Percentiles rank a stretch among this genome's conserved stretches.
Conservation (phyloP, 2,888 invertebrate species). For the Andrena camellia region DNA sequence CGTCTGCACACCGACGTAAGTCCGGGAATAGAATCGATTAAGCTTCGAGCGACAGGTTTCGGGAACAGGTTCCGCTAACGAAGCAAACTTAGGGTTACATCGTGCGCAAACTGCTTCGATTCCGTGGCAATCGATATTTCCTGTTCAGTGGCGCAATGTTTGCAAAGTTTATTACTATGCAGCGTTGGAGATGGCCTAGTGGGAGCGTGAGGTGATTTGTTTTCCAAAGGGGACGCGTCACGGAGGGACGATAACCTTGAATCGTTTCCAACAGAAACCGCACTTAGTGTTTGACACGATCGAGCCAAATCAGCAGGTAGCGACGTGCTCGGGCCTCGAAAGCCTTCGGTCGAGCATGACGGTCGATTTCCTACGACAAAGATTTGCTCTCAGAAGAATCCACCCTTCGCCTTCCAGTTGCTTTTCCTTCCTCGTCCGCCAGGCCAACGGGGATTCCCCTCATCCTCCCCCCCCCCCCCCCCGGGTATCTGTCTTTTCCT, state of each 20-base stretch:
- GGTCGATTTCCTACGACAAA: constrained; percentile 82
- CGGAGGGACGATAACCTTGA: constrained; percentile 43
- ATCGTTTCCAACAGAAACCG: constrained; percentile 61
- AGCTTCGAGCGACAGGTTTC: neutral
- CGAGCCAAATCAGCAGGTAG: constrained; percentile 71
- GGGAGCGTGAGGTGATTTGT: constrained; percentile 4
- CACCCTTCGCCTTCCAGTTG: constrained; percentile 43
- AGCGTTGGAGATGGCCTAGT: neutral
- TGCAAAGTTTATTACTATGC: constrained; percentile 17
- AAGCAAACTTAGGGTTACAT: neutral
- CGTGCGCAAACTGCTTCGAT: neutral
- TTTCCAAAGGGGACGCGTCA: neutral
- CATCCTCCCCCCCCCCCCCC: constrained; percentile 9
- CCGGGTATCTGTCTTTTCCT: constrained; percentile 31
- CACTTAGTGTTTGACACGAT: constrained; percentile 75
- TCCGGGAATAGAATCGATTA: neutral
- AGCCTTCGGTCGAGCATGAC: constrained; percentile 77
- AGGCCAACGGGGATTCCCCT: constrained; percentile 3
- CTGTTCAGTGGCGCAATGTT: neutral
- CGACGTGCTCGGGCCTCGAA: constrained; percentile 70
- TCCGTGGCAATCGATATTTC: neutral
- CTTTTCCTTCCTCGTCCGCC: constrained; percentile 35
- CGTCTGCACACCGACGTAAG: neutral
- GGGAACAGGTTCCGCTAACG: neutral
- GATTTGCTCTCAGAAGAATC: constrained; percentile 79